These are phyloP conservation scores for Uropetala carovei DNA, from an alignment of 2,888 invertebrate species.

Conservation along the genomic window DNA sequence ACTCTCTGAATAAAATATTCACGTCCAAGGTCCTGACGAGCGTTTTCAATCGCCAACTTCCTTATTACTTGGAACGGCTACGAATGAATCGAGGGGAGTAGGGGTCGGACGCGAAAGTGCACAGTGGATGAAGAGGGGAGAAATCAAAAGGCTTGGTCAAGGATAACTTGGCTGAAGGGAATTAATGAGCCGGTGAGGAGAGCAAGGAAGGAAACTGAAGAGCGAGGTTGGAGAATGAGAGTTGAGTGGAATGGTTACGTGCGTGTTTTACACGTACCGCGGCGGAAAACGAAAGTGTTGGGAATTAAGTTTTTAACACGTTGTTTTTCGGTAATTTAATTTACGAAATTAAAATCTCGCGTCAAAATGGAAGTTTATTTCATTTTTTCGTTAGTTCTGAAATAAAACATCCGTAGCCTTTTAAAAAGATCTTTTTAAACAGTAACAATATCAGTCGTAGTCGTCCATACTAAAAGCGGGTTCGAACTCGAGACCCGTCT, in stretches of 20 bases:
- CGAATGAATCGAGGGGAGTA: background rate
- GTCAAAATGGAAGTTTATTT: background rate
- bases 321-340: background rate
- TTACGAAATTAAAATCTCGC: background rate
- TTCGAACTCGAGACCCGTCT: too few relatives aligned
- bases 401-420: too few relatives aligned
- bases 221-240: background rate
- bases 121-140: background rate
- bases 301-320: background rate
- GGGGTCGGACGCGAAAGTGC: background rate
- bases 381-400: too few relatives aligned
- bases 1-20: background rate
- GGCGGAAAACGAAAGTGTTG: background rate
- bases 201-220: background rate
- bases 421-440: too few relatives aligned
- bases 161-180: background rate
- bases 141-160: background rate
- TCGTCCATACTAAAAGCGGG: too few relatives aligned
- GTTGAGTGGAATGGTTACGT: too few relatives aligned
- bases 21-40: background rate
- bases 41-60: background rate
- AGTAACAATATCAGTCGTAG: too few relatives aligned
- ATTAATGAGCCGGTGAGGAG: background rate
- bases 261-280: too few relatives aligned
- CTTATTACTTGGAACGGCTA: background rate